Evolutionary conservation across 2,888 invertebrate species (phyloP), one percentile per base, ranked within the genome.

Genomic region (Hypomecis atomaria): DNA sequence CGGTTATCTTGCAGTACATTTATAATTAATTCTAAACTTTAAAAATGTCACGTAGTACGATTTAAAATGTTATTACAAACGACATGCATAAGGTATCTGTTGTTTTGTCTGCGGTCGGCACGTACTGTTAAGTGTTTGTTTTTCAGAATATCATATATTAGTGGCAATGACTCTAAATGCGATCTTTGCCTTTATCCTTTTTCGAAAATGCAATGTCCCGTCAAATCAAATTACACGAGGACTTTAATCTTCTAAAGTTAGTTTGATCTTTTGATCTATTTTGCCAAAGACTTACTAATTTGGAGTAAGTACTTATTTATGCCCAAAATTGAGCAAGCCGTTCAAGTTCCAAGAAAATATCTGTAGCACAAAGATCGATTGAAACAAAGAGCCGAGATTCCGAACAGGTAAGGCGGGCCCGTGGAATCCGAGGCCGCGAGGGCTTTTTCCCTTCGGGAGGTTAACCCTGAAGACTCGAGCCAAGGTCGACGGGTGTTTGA

Each of bases 401-500:
- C 73, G 76, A 77, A 79, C 83, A 85, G 85, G 85, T 85, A 87
- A 81, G 79, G 74, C 78, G 78, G 77, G 78, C 76, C 60, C 76
- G 76, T 75, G 82, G 81, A 79, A 81, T 83, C 81, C 81, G 79
- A 86, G 84, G 83, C 80, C 82, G 64, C 61, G 75, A 78, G 75
- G 80, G 78, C 83, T 81, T 83, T 85, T 83, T 84, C 79, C 82
- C 83, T 78, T 82, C 81, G 81, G 83, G 85, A 85, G 81, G 85
- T 85, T 87, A 84, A 86, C 84, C 85, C 85, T 84, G 85, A 84
- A 81, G 82, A 78, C 75, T 72, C 79, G 81, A 71, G 68, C 80
- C 84, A 87, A 88, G 88, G 88, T 87, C 87, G 83, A 82, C 86
- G 78, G 77, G 85, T 83, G 83, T 82, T 82, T 78, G 81, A 81